Evolutionary conservation across 1,140 invertebrate genomes (phyloP).

Genomic region (Leptestheria dahalacensis): DNA sequence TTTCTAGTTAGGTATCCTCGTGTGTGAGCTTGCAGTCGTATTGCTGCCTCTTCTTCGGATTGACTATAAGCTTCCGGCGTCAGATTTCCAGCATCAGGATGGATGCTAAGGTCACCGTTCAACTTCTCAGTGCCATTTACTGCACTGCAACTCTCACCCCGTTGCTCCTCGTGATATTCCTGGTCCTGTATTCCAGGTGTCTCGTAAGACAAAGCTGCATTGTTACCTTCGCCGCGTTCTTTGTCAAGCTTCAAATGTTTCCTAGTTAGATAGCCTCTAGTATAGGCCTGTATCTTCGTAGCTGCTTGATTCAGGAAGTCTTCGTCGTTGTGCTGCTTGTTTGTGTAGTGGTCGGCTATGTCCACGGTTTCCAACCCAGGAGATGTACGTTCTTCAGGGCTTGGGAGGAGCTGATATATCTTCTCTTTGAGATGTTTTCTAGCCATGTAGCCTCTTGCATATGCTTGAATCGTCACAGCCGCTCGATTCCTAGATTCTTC

Average conservation of each 20-base stretch:
- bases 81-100: too few relatives aligned
- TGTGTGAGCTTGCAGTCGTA: background rate
- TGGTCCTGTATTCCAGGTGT: background rate
- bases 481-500: background rate
- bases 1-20: background rate
- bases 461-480: background rate
- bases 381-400: too few relatives aligned
- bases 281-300: conserved; percentile 43
- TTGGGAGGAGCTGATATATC: background rate
- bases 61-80: too few relatives aligned
- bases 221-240: too few relatives aligned
- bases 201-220: too few relatives aligned
- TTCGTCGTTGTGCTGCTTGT: background rate
- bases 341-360: background rate
- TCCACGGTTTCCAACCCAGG: too few relatives aligned
- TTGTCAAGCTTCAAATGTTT: conserved; percentile 38
- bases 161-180: too few relatives aligned
- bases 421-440: background rate
- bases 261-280: conserved; percentile 49
- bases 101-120: too few relatives aligned
- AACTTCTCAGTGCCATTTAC: too few relatives aligned
- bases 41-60: too few relatives aligned
- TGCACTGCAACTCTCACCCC: too few relatives aligned
- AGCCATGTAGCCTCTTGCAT: background rate
- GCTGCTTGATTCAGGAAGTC: conserved; percentile 4